Percentiles rank a stretch among this genome's conserved stretches.
Conservation (phyloP, 2,888 invertebrate species). For the Iselma pallidipennis region DNA sequence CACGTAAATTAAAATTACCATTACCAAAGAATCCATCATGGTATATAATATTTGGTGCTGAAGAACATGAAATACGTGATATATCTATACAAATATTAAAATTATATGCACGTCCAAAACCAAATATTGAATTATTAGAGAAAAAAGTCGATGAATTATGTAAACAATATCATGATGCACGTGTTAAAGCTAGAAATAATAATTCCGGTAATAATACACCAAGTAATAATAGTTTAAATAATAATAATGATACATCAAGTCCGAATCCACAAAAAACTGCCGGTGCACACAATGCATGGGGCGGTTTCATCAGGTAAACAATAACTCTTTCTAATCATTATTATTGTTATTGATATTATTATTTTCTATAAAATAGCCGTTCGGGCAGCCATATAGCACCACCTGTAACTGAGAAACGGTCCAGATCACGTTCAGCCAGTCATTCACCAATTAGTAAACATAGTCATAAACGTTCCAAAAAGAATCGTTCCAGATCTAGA, state of each 20-base stretch:
- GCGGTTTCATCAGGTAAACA: conserved; percentile 65
- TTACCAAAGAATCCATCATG: conserved; percentile 88
- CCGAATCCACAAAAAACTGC: conserved; percentile 61
- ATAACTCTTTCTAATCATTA: conserved; percentile 2
- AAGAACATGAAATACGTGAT: conserved; percentile 80
- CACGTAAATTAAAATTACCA: conserved; percentile 82
- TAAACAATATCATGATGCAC: conserved; percentile 70
- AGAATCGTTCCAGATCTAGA: conserved; percentile 51
- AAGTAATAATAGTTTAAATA: conserved; percentile 28
- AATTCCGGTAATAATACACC: conserved; percentile 60
- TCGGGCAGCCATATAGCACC: conserved; percentile 55
- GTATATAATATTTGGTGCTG: conserved; percentile 85
- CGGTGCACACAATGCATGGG: conserved; percentile 68
- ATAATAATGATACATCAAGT: conserved; percentile 47
- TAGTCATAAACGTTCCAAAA: conserved; percentile 48
- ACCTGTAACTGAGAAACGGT: conserved; percentile 48
- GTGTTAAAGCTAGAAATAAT: conserved; percentile 59
- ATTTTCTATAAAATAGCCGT: conserved; percentile 41
- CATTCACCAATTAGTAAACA: conserved; percentile 50
- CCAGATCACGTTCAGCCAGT: conserved; percentile 49
- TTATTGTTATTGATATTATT: background rate
- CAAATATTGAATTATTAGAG: conserved; percentile 73
- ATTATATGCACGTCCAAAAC: conserved; percentile 81
- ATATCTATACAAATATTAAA: conserved; percentile 82
- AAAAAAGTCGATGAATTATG: conserved; percentile 73